phyloP scores from a whole-genome alignment of 1,140 invertebrate species.

The Eurosta solidaginis region DNA sequence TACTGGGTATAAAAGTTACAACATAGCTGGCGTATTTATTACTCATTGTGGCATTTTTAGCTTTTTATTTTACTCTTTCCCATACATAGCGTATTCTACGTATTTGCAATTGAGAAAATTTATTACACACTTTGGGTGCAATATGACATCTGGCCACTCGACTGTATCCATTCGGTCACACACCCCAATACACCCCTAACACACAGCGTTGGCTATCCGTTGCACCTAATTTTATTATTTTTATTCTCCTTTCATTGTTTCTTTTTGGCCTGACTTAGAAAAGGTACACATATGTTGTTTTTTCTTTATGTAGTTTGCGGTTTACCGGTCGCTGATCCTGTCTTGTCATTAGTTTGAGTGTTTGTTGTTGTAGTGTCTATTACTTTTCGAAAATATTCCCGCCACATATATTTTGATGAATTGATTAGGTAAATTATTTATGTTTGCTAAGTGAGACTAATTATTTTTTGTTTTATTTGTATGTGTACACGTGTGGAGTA shows the following conservation, averaged over 20 bases:
- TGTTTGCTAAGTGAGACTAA: slow-evolving; percentile 16
- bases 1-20: too few species aligned
- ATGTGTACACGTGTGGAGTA: too few species aligned
- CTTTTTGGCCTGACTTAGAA: neutral
- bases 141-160: neutral
- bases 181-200: neutral
- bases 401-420: neutral
- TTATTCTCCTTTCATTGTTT: neutral
- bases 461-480: too few species aligned
- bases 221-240: neutral
- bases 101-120: neutral
- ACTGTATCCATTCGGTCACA: neutral
- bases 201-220: neutral
- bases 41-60: neutral
- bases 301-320: slow-evolving; percentile 20
- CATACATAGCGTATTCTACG: too few species aligned
- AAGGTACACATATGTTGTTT: neutral
- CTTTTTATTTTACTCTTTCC: too few species aligned
- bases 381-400: neutral
- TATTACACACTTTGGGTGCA: slow-evolving; percentile 15
- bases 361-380: neutral
- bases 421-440: slow-evolving; percentile 21
- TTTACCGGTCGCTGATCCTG: slow-evolving; percentile 11
- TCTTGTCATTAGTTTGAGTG: neutral
- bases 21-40: too few species aligned